Conservation (phyloP, 1,140 invertebrate species). For the Contarinia nasturtii region DNA sequence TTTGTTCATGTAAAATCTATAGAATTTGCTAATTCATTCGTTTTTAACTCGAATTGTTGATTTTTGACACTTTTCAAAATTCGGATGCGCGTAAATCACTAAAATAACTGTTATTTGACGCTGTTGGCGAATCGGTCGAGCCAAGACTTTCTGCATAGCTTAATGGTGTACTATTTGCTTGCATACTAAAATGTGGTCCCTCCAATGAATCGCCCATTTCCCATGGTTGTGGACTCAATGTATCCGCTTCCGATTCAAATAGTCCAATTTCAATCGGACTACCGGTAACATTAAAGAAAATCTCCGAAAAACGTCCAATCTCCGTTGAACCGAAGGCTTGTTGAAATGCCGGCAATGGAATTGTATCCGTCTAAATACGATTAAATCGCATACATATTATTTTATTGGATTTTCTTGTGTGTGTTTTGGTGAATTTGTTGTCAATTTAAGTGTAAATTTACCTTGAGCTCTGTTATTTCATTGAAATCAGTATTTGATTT, state of each 20-base stretch:
- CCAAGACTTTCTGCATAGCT: conserved; percentile 1
- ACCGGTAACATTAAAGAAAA: conserved; percentile 16
- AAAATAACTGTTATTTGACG: not conserved
- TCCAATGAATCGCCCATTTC: conserved; percentile 3
- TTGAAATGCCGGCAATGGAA: conserved; percentile 48
- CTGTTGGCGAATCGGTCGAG: conserved; percentile 2
- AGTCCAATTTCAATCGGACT: not conserved
- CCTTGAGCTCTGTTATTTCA: no score
- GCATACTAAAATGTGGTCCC: conserved; percentile 1
- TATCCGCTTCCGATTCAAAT: conserved; percentile 2
- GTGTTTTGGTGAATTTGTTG: no score
- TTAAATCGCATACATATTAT: no score
- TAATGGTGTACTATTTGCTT: not conserved
- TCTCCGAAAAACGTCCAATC: conserved; percentile 46
- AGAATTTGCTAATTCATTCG: not conserved
- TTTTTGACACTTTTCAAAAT: not conserved
- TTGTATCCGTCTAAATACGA: conserved; percentile 12
- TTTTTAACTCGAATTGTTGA: not conserved
- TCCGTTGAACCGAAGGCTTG: conserved; percentile 60
- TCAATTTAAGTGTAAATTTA: no score
- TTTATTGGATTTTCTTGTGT: no score
- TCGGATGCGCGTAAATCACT: not conserved
- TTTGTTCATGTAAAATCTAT: not conserved
- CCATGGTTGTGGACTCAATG: conserved; percentile 4
- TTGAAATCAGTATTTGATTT: no score